Base-by-base conservation (phyloP, 2,113 vertebrate genomes). In the Chrysochloris asiatica region DNA sequence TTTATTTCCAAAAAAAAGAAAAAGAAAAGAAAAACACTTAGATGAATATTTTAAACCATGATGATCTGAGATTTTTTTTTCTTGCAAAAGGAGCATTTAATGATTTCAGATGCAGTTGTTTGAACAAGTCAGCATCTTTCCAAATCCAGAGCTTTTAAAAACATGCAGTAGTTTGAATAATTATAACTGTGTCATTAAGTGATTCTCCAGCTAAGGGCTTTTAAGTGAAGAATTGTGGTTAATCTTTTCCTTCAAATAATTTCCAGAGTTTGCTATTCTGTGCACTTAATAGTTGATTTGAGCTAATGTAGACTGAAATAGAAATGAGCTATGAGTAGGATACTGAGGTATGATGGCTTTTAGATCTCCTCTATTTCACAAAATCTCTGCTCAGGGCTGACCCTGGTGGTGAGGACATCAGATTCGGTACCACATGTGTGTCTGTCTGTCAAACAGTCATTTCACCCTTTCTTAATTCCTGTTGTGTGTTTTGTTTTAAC, bases 61-160 rank as follows among this genome's bases (percentile, higher is more conserved):
- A 69, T 86, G 43, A 82, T 67, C 47, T 19, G 14, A 90, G 22
- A 65, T 50, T 63, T 12, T 63, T 63, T 63, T 86, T 77, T 28
- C 52, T 86, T 90, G 38, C 17, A 65, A 83, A 91, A 87, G 3
- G 3, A 71, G 10, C 86, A 4, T 30, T 83, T 89, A 86, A 59
- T 93, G 61, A 94, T 82, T 93, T 95, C 43, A 96, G 41, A 75
- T 24, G 22, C 24, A 87, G 33, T 77, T 77, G 54, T 89, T 93
- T 79, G 48, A 95, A 86, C 38, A 94, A 63, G 33, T 93, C 67
- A 87, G 54, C 50, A 76, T 77, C 56, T 89, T 92, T 93, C 75
- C 43, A 92, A 95, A 83, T 69, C 26, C 41, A 80, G 56, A 90
- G 63, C 0, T 91, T 82, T 48, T 1, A 84, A 83, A 38, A 84